Evolutionary conservation across 37 sponge, comb jelly and placozoan genomes (phyloP), one percentile per base, ranked within the genome.

Genomic region (Petrosia ficiformis): DNA sequence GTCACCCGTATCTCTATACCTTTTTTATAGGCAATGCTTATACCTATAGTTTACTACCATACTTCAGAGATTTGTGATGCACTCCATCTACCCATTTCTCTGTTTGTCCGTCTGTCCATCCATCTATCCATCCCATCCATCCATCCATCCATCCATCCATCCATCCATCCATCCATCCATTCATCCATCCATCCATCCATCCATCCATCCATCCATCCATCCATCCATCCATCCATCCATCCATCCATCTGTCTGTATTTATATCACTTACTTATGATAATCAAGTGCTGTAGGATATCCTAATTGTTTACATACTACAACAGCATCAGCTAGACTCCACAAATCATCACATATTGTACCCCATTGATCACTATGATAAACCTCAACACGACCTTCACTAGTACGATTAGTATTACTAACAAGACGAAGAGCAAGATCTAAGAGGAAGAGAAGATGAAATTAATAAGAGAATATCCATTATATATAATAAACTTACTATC

Each of bases 261-360:
- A n/a, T n/a, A n/a, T 64, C 8, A 22, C 69, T 68, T 21, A 68
- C 69, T 36, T 32, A 32, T 68, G 69, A 6, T 31, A 68, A 36
- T 68, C 69, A 33, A 35, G 37, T 35, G 82, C 82, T 21, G 0
- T 1, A 22, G 72, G 66, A 58, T 59, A 78, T 16, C 80, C 80
- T 24, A 86, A 81, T 68, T 86, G 80, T 8, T 57, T 44, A 42
- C 86, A 86, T n/a, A 86, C 80, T 2, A 86, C 86, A 2, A 41
- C 35, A 1, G 86, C 86, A 28, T 86, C 80, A 24, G 42, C 59
- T 25, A 59, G n/a, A 1, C 24, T 33, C 76, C 86, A 79, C 34
- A 21, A 28, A 38, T 79, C 86, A 34, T 80, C 86, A 74, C 86
- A 86, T 26, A 86, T 66, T 2, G 75, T 86, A 48, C 86, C 86